Evolutionary conservation across 2,113 vertebrate species (phyloP), one percentile per base, ranked within the genome.

Genomic region (Indicator indicator): DNA sequence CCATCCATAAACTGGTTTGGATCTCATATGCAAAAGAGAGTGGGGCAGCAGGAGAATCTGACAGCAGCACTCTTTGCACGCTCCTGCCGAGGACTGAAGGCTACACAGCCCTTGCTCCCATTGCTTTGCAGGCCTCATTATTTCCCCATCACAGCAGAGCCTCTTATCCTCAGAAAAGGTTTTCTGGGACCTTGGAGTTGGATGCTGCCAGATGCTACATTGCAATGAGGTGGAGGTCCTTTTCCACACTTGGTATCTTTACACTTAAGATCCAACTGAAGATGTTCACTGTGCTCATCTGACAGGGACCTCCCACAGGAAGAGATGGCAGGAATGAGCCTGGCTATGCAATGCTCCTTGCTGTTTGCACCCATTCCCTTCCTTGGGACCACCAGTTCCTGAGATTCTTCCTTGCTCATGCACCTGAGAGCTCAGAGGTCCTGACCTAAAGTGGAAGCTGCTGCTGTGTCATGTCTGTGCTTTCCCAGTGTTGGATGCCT

Each of bases 21-120:
- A 50, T 11, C 18, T 32, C 18, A 9, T 2, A 16, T 24, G 33
- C 58, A 89, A 68, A 44, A 83, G 32, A 15, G 52, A 59, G 23
- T 12, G 16, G 36, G 26, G 30, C 40, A 79, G 46, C 36, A n/a
- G n/a, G 18, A 62, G 52, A 19, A 10, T n/a, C 60, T 50, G 84
- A 12, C 6, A 44, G 40, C 73, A 74, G 40, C 32, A 26, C 15
- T 69, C 32, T 32, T 63, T 64, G 70, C 19, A 40, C 54, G n/a
- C 12, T 6, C 74, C 58, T 50, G 32, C 14, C 44, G 0, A 0
- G 12, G 70, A 19, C 70, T 20, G 8, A 60, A 48, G 21, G 26
- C 46, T 74, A n/a, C 52, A 44, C 12, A 6, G 44, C 14, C 7
- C 12, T 70, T 67, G n/a, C 62, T 14, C 15, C 50, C 9, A 5